Evolutionary conservation across 2,888 invertebrate genomes (phyloP).

Genomic region (Lissonota sp.): DNA sequence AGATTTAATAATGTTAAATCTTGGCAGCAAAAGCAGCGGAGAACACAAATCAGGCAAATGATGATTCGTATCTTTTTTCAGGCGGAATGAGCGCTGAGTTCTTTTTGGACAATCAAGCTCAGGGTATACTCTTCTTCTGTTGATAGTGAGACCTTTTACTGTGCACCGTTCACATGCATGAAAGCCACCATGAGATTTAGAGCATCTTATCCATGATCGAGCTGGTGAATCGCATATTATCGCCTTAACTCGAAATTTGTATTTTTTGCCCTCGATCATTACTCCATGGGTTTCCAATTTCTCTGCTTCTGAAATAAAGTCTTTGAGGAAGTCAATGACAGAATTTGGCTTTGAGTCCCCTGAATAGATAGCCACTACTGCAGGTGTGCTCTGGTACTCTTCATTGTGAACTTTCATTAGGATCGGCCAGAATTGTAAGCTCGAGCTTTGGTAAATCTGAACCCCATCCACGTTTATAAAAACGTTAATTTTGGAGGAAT

Average conservation of each 20-base stretch:
- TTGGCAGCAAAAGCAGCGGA: neutral
- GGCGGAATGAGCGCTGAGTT: neutral
- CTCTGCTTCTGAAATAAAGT: slow-evolving; percentile 52
- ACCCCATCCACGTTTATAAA: slow-evolving; percentile 1
- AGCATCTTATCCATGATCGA: slow-evolving; percentile 56
- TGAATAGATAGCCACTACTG: neutral
- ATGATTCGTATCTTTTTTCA: neutral
- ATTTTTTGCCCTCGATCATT: slow-evolving; percentile 42
- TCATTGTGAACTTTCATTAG: neutral
- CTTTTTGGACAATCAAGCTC: slow-evolving; percentile 15
- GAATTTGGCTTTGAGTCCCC: neutral
- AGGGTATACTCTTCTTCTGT: slow-evolving; percentile 4
- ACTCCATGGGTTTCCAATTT: slow-evolving; percentile 45
- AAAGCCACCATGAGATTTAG: slow-evolving; percentile 53
- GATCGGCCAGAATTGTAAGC: neutral
- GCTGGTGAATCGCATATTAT: slow-evolving; percentile 58
- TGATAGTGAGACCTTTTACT: neutral
- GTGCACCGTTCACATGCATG: slow-evolving; percentile 40
- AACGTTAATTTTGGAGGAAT: neutral
- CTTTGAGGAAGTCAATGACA: slow-evolving; percentile 44
- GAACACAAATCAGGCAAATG: neutral
- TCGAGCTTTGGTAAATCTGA: neutral
- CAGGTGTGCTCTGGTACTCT: neutral
- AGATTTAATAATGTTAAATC: neutral
- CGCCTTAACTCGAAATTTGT: slow-evolving; percentile 35